Conservation (phyloP, 2,113 vertebrate species). For the Mormyrus iriodes region DNA sequence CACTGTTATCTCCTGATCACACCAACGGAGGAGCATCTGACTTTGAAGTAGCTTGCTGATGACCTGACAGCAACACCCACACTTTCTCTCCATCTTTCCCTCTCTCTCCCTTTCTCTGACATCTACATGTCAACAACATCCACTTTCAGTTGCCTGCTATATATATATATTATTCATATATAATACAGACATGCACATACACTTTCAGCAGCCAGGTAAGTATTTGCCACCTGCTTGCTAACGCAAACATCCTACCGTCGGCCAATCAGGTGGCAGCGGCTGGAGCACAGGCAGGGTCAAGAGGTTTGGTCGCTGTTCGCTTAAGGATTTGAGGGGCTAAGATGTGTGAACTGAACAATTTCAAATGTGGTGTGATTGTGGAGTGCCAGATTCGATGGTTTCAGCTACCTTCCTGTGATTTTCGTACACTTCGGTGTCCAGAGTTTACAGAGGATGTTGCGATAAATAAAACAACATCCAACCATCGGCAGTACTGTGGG, state of each 20-base stretch:
- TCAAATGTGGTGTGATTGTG: background rate
- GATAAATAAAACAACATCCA: background rate
- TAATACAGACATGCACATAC: background rate
- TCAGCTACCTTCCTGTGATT: background rate
- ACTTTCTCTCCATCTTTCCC: background rate
- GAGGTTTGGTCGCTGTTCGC: background rate
- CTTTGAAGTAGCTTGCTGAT: slow-evolving; percentile 8
- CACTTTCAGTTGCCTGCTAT: background rate
- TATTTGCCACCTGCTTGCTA: background rate
- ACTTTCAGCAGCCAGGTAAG: background rate
- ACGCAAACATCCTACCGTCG: background rate
- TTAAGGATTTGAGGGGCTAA: background rate
- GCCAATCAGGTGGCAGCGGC: background rate
- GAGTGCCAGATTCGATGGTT: background rate
- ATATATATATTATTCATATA: background rate
- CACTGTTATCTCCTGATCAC: slow-evolving; percentile 28
- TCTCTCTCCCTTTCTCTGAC: background rate
- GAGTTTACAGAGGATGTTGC: background rate
- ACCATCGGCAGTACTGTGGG: background rate
- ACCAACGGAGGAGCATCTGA: background rate
- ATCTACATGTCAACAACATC: background rate
- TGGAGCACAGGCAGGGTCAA: background rate
- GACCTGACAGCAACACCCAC: background rate
- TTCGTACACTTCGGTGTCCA: background rate
- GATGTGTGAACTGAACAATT: background rate